Evolutionary conservation across 2,113 vertebrate species (phyloP).

Genomic region (Columba livia): DNA sequence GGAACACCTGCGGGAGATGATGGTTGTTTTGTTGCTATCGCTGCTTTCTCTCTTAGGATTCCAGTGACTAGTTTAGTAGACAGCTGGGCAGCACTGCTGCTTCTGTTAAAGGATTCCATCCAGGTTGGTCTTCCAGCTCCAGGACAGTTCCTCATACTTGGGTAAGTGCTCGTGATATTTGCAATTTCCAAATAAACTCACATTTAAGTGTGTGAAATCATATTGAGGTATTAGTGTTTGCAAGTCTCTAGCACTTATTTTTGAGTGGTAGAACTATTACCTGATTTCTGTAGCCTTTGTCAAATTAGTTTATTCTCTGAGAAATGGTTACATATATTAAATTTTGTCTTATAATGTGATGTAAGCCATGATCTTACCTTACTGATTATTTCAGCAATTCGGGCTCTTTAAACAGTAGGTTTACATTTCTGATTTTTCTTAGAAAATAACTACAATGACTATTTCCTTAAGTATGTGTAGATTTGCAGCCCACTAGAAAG

Average conservation of each 20-base stretch:
- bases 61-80: slow-evolving; percentile 94
- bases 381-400: background rate
- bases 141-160: slow-evolving; percentile 94
- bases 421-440: background rate
- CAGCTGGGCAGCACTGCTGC: slow-evolving; percentile 92
- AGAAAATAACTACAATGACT: background rate
- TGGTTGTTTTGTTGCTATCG: background rate
- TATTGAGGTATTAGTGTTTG: background rate
- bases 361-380: background rate
- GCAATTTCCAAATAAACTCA: background rate
- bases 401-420: background rate
- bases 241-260: background rate
- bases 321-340: background rate
- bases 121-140: slow-evolving; percentile 93
- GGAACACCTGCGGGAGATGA: background rate
- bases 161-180: slow-evolving; percentile 75
- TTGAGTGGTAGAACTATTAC: background rate
- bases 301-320: background rate
- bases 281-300: background rate
- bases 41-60: slow-evolving; percentile 78
- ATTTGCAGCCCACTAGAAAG: background rate
- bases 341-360: background rate
- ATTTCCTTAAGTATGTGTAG: background rate
- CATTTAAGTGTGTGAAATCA: background rate
- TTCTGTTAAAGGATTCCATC: slow-evolving; percentile 93